Evolutionary conservation across 1,140 invertebrate species (phyloP).

Genomic region (Temnothorax longispinosus): DNA sequence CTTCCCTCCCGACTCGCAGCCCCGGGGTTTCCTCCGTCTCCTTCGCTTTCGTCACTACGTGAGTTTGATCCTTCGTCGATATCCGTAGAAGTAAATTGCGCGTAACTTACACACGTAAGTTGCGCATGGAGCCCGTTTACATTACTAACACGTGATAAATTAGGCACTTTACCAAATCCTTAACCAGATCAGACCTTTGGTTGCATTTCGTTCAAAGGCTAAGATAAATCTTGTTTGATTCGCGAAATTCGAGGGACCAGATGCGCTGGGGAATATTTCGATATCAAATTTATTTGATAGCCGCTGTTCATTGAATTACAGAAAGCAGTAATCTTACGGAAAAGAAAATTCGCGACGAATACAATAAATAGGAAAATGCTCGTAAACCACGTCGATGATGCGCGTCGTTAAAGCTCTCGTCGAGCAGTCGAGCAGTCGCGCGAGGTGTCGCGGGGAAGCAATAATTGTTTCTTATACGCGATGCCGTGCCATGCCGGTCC

Average conservation of each 20-base stretch:
- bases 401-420: conserved; percentile 25
- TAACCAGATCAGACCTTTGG: too few relatives aligned
- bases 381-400: conserved; percentile 17
- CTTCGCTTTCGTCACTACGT: conserved; percentile 61
- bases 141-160: conserved; percentile 8
- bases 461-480: conserved; percentile 53
- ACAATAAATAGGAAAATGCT: conserved; percentile 11
- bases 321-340: not conserved
- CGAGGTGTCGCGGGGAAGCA: not conserved
- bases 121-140: not conserved
- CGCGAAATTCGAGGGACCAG: not conserved
- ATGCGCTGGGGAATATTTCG: too few relatives aligned
- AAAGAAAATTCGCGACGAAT: not conserved
- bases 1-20: conserved; percentile 37
- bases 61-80: conserved; percentile 51
- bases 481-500: not conserved
- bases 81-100: conserved; percentile 38
- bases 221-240: not conserved
- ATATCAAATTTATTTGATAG: not conserved
- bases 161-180: not conserved
- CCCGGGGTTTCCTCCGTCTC: conserved; percentile 51
- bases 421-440: not conserved
- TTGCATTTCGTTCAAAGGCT: not conserved
- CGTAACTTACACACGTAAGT: conserved; percentile 10
- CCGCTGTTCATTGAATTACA: not conserved